Percentiles rank a stretch among this genome's conserved stretches.
phyloP scores from a whole-genome alignment of 2,797 vertebrate species.

The Lindbergichthys nudifrons region DNA sequence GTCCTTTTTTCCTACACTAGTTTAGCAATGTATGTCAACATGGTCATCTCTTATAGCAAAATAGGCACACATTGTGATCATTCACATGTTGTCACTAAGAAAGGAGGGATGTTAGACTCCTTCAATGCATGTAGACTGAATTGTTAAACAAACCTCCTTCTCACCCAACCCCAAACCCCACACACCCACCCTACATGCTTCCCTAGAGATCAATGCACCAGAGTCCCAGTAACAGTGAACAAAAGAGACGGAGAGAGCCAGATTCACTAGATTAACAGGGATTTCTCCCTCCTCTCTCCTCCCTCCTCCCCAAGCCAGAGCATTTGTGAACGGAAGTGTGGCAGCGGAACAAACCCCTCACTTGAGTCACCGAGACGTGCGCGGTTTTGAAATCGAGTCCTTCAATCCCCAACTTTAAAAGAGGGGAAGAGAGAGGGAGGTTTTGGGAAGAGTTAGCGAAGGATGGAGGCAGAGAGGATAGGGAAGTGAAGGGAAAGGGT shows the following conservation, averaged over 20 bases:
- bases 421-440: constrained; percentile 29
- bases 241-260: constrained; percentile 69
- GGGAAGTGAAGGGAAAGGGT: constrained; percentile 33
- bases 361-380: constrained; percentile 84
- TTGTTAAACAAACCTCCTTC: neutral
- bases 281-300: constrained; percentile 73
- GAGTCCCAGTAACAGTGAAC: constrained; percentile 73
- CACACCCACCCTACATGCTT: constrained; percentile 25
- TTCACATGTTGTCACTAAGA: neutral
- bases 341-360: constrained; percentile 85
- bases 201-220: constrained; percentile 53
- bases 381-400: constrained; percentile 82
- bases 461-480: constrained; percentile 42
- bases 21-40: neutral
- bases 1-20: neutral
- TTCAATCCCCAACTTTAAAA: constrained; percentile 78
- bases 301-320: constrained; percentile 51
- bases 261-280: constrained; percentile 83
- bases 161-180: constrained; percentile 8
- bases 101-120: neutral
- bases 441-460: constrained; percentile 44
- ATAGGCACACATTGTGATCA: constrained; percentile 3
- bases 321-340: constrained; percentile 85
- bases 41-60: neutral
- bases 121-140: constrained; percentile 12